Percentiles rank a stretch among this genome's conserved stretches.
These are phyloP conservation scores for Ceuthmochares aereus DNA, from an alignment of 2,113 vertebrate species.

Conservation along the genomic window DNA sequence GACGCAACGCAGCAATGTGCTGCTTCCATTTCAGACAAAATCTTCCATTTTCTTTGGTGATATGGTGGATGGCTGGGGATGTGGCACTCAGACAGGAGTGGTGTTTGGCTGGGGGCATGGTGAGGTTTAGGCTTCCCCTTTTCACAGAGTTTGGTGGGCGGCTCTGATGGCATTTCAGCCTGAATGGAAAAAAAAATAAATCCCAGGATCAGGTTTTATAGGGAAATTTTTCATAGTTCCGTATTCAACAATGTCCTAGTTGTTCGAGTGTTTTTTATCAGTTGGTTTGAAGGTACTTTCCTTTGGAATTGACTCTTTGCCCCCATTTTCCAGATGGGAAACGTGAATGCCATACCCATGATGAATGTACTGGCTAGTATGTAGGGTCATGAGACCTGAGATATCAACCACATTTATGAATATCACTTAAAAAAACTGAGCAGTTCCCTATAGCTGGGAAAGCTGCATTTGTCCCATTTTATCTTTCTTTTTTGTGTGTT, in stretches of 20 bases:
- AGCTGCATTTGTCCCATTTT: background rate
- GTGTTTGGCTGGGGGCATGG: too few relatives aligned
- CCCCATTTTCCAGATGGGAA: background rate
- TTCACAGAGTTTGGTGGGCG: too few relatives aligned
- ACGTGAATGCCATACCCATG: background rate
- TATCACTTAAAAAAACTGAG: background rate
- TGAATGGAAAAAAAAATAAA: too few relatives aligned
- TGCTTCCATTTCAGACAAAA: background rate
- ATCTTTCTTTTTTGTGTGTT: background rate
- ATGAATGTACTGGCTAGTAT: background rate
- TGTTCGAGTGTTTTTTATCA: too few relatives aligned
- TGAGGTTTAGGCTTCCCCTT: too few relatives aligned
- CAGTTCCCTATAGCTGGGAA: background rate
- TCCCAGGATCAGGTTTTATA: too few relatives aligned
- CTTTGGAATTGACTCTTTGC: background rate
- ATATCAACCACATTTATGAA: fast-evolving
- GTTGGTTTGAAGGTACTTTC: too few relatives aligned
- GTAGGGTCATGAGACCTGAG: background rate
- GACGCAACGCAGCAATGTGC: background rate
- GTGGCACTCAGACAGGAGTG: too few relatives aligned
- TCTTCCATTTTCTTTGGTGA: background rate
- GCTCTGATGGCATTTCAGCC: too few relatives aligned
- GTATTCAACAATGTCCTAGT: too few relatives aligned
- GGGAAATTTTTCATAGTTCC: too few relatives aligned
- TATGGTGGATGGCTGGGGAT: too few relatives aligned